Percentiles rank a stretch among this genome's conserved stretches.
These are phyloP conservation scores for Rallus crepitans DNA, from an alignment of 2,797 vertebrate genomes.

Conservation along the genomic window DNA sequence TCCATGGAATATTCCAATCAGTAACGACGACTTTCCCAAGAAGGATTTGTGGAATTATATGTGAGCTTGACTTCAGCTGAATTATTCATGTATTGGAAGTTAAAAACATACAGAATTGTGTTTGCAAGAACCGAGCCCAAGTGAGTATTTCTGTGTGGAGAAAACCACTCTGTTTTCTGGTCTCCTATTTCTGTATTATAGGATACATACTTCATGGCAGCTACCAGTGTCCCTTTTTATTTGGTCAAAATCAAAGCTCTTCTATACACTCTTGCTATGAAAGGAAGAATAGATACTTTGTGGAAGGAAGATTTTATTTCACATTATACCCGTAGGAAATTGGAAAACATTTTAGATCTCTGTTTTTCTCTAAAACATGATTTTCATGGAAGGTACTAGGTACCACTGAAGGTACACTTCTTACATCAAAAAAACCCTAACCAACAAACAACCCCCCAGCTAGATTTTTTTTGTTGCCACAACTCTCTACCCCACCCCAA, in stretches of 20 bases:
- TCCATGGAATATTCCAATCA: constrained; percentile 21
- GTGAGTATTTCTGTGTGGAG: neutral
- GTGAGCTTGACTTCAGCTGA: constrained; percentile 3
- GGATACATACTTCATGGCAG: neutral
- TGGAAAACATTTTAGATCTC: neutral
- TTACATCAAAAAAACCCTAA: neutral
- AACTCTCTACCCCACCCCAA: neutral
- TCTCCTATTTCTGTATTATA: neutral
- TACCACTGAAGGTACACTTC: neutral
- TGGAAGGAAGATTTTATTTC: neutral
- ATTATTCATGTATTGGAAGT: neutral
- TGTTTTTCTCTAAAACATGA: neutral
- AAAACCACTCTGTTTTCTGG: neutral
- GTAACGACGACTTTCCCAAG: constrained; percentile 12
- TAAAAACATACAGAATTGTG: neutral
- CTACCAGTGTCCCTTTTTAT: neutral
- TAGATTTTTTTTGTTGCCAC: neutral
- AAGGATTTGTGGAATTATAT: neutral
- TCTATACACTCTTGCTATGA: neutral
- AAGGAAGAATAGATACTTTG: neutral
- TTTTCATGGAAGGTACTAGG: neutral
- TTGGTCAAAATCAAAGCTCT: neutral
- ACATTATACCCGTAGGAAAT: neutral
- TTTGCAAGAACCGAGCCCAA: neutral
- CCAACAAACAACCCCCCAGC: neutral